These are phyloP conservation scores for Dendrocopos noguchii DNA, from an alignment of 2,113 vertebrate genomes.

Conservation along the genomic window DNA sequence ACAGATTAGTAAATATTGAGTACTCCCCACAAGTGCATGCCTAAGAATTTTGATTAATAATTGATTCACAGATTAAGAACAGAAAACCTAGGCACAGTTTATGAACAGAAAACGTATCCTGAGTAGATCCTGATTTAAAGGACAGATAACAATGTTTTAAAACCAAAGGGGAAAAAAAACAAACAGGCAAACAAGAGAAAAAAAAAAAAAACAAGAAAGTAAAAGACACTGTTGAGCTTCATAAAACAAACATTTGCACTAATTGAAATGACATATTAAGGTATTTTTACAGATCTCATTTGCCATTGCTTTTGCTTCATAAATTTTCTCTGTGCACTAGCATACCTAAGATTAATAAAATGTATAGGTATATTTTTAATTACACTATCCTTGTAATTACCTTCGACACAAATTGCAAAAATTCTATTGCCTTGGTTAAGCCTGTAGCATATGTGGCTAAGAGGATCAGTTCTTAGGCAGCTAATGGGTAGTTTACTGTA, in stretches of 20 bases:
- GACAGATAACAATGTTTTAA: neutral
- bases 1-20: neutral
- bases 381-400: neutral
- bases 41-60: neutral
- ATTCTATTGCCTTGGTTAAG: constrained; percentile 17
- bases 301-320: neutral
- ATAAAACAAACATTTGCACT: neutral
- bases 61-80: neutral
- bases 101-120: neutral
- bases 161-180: neutral
- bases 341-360: constrained; percentile 6
- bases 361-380: neutral
- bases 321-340: neutral
- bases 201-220: too few species aligned
- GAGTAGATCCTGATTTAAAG: neutral
- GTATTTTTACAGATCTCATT: neutral
- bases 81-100: too few species aligned
- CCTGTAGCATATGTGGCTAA: neutral
- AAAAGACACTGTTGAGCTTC: neutral
- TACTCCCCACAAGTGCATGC: neutral
- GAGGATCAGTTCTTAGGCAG: constrained; percentile 13
- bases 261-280: neutral
- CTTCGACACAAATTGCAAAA: neutral
- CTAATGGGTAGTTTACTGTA: neutral
- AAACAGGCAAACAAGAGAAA: rapidly evolving